These are phyloP conservation scores for Arctopsyche grandis DNA, from an alignment of 1,140 invertebrate genomes.

Conservation along the genomic window DNA sequence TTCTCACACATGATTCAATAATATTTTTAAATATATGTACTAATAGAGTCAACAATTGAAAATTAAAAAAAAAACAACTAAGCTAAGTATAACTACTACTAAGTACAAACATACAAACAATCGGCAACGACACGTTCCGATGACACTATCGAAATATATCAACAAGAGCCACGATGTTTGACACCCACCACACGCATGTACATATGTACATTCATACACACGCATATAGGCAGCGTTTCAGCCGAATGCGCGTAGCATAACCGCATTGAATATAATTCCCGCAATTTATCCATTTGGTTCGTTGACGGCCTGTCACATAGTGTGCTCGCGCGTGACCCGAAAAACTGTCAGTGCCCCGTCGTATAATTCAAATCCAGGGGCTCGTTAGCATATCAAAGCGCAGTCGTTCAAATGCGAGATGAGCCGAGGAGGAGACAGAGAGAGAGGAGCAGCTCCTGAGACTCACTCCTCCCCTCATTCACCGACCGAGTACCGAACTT, in stretches of 20 bases:
- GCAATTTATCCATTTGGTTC: conserved; percentile 3
- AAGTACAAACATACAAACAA: no score
- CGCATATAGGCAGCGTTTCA: neutral
- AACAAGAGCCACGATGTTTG: no score
- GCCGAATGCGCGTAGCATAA: neutral
- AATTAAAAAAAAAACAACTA: no score
- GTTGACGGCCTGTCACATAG: neutral
- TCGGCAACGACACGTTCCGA: no score
- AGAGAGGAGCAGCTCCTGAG: neutral
- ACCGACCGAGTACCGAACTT: neutral
- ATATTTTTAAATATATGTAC: no score
- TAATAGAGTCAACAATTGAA: no score
- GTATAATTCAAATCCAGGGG: neutral
- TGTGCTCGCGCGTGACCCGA: neutral
- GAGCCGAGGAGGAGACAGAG: neutral
- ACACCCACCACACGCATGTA: neutral
- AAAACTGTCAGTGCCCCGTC: conserved; percentile 9
- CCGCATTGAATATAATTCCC: neutral
- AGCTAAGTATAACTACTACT: no score
- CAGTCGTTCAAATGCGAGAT: neutral
- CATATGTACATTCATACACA: neutral
- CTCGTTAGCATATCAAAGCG: conserved; percentile 9
- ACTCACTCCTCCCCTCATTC: no score
- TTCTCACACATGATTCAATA: no score
- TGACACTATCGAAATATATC: no score